Evolutionary conservation across 2,888 invertebrate genomes (phyloP), one percentile per base, ranked within the genome.

Genomic region (Rhimphoctona megacephalus): DNA sequence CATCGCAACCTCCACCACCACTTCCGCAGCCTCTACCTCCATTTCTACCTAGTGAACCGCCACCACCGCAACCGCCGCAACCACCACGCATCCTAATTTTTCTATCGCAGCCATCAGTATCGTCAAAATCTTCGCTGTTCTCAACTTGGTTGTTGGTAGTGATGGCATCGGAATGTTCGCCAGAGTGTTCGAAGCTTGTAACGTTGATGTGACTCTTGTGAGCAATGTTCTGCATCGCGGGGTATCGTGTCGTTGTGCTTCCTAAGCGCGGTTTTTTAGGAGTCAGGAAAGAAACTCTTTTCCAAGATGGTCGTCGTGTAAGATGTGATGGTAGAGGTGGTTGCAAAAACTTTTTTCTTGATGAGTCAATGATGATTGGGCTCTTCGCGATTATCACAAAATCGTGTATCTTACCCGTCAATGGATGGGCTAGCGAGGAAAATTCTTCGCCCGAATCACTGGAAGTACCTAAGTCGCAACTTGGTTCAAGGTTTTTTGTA

Each of bases 11-110:
- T 7, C 39, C 39, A 39, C 39, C 39, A 9, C 39, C 7, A 9
- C 39, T 39, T 5, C 36, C 36, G 36, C 36, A 36, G 6, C 36
- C 36, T 39, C 39, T 9, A 39, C 39, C 39, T n/a, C n/a, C n/a
- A n/a, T n/a, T n/a, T 6, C 39, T 0, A 9, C 39, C 6, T 36
- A 3, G 4, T 3, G 9, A 39, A 39, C 1, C 7, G 7, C 39
- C 39, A 6, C 8, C 39, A 7, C 39, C 39, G 9, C 81, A 76
- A 8, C 89, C 89, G 6, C 91, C 90, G 88, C 92, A 92, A 30
- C 93, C 92, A 30, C 93, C 93, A 7, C 92, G 90, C 90, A 93
- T 88, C 43, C 93, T 89, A 19, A 85, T 86, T 25, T 90, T 89
- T 30, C 88, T 89, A 1, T 89, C 84, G 14, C 84, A 61, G 11